A percentile compares a stretch with the other conserved stretches of the same genome.
phyloP scores from a whole-genome alignment of 2,797 vertebrate species.

The Spatula versicolor region DNA sequence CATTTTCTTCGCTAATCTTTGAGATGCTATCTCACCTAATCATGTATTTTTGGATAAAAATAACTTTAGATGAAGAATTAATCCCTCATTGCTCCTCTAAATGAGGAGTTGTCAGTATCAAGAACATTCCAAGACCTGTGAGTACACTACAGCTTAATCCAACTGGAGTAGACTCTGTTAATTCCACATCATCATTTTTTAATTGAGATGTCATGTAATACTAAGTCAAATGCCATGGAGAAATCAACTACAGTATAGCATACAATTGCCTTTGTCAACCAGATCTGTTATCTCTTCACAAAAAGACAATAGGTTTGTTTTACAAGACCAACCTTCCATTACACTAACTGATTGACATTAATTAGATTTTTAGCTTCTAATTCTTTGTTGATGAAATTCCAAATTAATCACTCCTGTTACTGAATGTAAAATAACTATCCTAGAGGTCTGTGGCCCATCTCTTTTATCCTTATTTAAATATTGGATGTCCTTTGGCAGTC shows the following conservation, averaged over 20 bases:
- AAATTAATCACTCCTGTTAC: constrained; percentile 44
- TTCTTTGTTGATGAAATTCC: constrained; percentile 66
- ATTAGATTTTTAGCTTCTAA: constrained; percentile 66
- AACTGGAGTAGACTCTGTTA: constrained; percentile 5
- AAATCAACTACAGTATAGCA: constrained; percentile 54
- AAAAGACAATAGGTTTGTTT: constrained; percentile 60
- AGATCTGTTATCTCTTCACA: constrained; percentile 56
- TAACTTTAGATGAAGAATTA: neutral
- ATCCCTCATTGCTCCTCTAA: neutral
- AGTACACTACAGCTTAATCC: neutral
- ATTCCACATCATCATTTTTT: constrained; percentile 55
- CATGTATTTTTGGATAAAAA: neutral
- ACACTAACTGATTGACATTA: constrained; percentile 61
- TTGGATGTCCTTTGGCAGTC: constrained; percentile 12
- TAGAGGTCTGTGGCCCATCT: neutral
- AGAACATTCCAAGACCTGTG: neutral
- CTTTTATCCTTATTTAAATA: constrained; percentile 50
- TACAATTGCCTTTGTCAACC: constrained; percentile 64
- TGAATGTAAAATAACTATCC: constrained; percentile 43
- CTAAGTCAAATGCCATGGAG: constrained; percentile 68
- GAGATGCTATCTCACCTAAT: neutral
- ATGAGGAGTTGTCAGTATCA: neutral
- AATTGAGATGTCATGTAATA: constrained; percentile 63
- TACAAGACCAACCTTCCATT: constrained; percentile 66
- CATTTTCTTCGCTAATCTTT: neutral